Conservation (phyloP, 2,113 vertebrate species). For the Anguilla japonica region DNA sequence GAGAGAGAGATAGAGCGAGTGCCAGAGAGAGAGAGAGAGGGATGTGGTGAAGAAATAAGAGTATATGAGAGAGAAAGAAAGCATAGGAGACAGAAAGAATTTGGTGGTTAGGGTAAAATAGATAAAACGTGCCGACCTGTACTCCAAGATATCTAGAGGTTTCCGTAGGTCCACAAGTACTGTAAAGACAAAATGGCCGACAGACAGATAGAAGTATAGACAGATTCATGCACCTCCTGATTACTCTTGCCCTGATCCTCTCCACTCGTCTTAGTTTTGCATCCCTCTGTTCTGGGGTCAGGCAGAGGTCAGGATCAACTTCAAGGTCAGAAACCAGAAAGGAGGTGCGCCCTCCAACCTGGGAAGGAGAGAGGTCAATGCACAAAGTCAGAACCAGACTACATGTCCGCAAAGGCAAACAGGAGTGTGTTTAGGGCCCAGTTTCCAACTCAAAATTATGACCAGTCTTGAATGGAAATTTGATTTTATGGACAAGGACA, state of each 20-base stretch:
- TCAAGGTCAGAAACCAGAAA: constrained; percentile 43
- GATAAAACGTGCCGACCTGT: neutral
- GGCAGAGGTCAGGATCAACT: constrained; percentile 41
- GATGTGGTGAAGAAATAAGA: too few species aligned
- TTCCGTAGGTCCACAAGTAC: neutral
- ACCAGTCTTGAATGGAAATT: neutral
- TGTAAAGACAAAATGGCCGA: neutral
- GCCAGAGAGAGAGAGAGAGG: neutral
- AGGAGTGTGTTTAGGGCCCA: neutral
- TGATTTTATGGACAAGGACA: neutral
- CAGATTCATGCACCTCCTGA: constrained; percentile 57
- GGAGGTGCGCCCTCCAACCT: constrained; percentile 44
- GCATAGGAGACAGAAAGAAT: neutral
- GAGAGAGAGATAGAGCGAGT: constrained; percentile 18
- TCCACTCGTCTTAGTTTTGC: constrained; percentile 67
- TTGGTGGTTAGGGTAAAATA: neutral
- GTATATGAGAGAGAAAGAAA: neutral
- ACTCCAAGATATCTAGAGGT: neutral
- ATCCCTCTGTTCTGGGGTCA: constrained; percentile 62
- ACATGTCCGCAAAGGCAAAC: neutral
- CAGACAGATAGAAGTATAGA: neutral
- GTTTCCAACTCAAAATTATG: neutral
- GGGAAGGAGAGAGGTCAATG: constrained; percentile 9
- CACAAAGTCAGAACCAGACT: neutral
- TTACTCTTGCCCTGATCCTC: constrained; percentile 64